Percentiles rank a stretch among this genome's conserved stretches.
phyloP scores from a whole-genome alignment of 2,888 invertebrate species.

The Marasmarcha lunaedactyla region DNA sequence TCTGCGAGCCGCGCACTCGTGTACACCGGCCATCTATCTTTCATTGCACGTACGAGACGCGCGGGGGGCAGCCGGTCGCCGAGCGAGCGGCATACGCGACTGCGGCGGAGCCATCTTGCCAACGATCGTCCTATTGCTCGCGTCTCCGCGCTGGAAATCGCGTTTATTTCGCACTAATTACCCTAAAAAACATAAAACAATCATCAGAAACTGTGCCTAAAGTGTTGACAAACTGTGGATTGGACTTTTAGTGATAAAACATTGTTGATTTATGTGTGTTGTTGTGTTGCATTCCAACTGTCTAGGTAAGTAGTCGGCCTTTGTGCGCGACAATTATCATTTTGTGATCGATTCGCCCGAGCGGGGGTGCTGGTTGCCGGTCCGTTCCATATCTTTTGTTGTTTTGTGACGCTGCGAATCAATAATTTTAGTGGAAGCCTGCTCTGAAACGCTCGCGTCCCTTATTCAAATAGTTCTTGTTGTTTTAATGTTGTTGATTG shows the following conservation, averaged over 20 bases:
- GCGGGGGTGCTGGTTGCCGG: constrained; percentile 60
- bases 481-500: constrained; percentile 2
- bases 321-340: constrained; percentile 71
- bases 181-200: constrained; percentile 36
- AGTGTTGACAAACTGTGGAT: constrained; percentile 2
- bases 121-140: constrained; percentile 61
- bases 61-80: constrained; percentile 45
- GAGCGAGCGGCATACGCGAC: constrained; percentile 51
- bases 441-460: constrained; percentile 25
- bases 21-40: constrained; percentile 63
- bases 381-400: constrained; percentile 67
- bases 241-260: constrained; percentile 35
- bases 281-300: constrained; percentile 50
- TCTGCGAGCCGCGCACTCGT: constrained; percentile 30
- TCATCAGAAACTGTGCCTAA: constrained; percentile 25
- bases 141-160: constrained; percentile 57
- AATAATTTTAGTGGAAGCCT: constrained; percentile 59
- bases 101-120: constrained; percentile 59
- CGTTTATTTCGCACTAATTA: constrained; percentile 64
- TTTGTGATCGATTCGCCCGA: constrained; percentile 58
- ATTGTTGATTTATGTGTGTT: constrained; percentile 45
- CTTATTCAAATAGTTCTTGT: constrained; percentile 22
- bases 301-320: constrained; percentile 64
- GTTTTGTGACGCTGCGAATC: constrained; percentile 62
- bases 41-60: constrained; percentile 67